Conservation (phyloP, 2,113 vertebrate species). For the Toxotes jaculatrix region DNA sequence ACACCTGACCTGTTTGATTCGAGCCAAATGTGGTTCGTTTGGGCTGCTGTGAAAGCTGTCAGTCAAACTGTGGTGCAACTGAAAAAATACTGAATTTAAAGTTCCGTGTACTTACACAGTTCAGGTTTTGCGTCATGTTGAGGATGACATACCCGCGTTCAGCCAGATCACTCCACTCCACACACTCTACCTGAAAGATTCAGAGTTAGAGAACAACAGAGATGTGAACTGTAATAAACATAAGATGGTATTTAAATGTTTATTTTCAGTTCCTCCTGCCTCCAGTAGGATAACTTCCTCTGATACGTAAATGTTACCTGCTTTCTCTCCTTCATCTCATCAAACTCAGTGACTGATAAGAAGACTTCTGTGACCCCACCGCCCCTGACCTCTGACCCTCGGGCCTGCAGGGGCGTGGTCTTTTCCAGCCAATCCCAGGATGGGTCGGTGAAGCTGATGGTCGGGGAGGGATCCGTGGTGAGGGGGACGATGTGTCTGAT, state of each 20-base stretch:
- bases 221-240: background rate
- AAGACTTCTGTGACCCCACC: conserved; percentile 54
- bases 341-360: conserved; percentile 37
- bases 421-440: conserved; percentile 61
- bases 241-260: too few relatives aligned
- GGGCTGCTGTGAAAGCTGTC: too few relatives aligned
- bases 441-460: conserved; percentile 59
- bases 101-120: conserved; percentile 90
- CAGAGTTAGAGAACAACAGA: background rate
- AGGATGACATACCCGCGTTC: conserved; percentile 93
- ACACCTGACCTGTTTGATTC: too few relatives aligned
- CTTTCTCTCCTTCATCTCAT: conserved; percentile 53
- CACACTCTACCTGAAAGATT: conserved; percentile 90
- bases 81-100: too few relatives aligned
- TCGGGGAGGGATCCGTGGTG: conserved; percentile 60
- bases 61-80: too few relatives aligned
- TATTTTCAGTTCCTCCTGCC: too few relatives aligned
- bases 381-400: conserved; percentile 63
- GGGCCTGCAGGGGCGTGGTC: conserved; percentile 34
- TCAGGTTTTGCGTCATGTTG: conserved; percentile 93
- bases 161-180: conserved; percentile 92
- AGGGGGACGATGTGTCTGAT: conserved; percentile 54
- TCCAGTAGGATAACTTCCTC: background rate
- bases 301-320: conserved; percentile 62
- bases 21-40: too few relatives aligned